Evolutionary conservation across 2,888 invertebrate genomes (phyloP).

Genomic region (Platycheirus rosarum): DNA sequence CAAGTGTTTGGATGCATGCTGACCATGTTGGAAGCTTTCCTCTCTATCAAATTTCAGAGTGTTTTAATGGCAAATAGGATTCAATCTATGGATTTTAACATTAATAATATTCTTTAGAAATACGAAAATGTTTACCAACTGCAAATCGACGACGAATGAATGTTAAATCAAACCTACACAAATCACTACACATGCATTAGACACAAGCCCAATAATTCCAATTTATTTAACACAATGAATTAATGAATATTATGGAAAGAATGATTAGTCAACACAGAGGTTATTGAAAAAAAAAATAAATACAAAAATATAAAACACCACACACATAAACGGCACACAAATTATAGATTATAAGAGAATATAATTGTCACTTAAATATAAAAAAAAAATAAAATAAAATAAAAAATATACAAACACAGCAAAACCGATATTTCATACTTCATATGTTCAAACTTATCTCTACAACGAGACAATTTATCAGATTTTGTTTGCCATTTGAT

Average conservation of each 20-base stretch:
- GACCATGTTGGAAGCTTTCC: too few relatives aligned
- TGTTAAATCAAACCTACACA: conserved; percentile 16
- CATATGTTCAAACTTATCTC: conserved; percentile 80
- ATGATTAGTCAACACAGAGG: conserved; percentile 33
- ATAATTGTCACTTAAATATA: conserved; percentile 32
- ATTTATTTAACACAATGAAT: conserved; percentile 46
- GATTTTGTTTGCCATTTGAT: conserved; percentile 60
- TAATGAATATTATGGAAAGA: conserved; percentile 47
- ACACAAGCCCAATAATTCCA: conserved; percentile 53
- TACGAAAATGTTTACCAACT: conserved; percentile 2
- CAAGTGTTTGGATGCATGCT: too few relatives aligned
- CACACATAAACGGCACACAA: conserved; percentile 58
- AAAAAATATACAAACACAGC: conserved; percentile 46
- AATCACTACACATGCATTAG: conserved; percentile 56
- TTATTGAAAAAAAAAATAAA: conserved; percentile 6
- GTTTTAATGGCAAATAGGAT: too few relatives aligned
- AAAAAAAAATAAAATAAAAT: conserved; percentile 36
- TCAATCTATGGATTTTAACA: too few relatives aligned
- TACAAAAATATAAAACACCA: conserved; percentile 25
- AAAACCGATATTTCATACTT: conserved; percentile 79
- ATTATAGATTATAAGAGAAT: conserved; percentile 45
- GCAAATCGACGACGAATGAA: conserved; percentile 18
- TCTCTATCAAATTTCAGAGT: too few relatives aligned
- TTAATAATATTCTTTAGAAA: too few relatives aligned
- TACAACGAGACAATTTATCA: conserved; percentile 78